A percentile compares a stretch with the other conserved stretches of the same genome.
Conservation (phyloP, 2,113 vertebrate species). For the Machaerirhynchus nigripectus region DNA sequence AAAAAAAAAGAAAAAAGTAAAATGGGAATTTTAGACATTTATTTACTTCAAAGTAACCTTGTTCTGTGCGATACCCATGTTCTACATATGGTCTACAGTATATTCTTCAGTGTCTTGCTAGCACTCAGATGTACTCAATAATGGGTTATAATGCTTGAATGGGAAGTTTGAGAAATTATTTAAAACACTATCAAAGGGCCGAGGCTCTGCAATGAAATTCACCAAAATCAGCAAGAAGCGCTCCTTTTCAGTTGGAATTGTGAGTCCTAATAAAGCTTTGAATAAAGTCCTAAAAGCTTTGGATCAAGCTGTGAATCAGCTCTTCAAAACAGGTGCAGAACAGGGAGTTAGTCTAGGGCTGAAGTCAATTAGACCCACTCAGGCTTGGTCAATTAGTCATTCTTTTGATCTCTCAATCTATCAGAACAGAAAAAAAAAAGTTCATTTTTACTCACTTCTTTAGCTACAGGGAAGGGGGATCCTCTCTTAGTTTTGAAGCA, state of each 20-base stretch:
- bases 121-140: neutral
- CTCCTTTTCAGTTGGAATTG: neutral
- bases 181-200: neutral
- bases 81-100: neutral
- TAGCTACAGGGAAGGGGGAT: neutral
- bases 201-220: neutral
- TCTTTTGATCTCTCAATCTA: conserved; percentile 34
- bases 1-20: neutral
- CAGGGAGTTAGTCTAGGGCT: neutral
- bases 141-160: neutral
- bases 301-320: neutral
- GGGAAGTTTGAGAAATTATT: neutral
- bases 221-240: neutral
- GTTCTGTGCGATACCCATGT: fast-evolving
- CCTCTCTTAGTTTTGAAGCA: neutral
- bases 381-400: conserved; percentile 4
- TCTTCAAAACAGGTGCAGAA: conserved; percentile 22
- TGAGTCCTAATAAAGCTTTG: neutral
- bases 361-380: conserved; percentile 18
- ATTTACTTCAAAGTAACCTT: neutral
- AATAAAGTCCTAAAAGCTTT: neutral
- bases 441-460: neutral
- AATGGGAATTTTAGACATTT: neutral
- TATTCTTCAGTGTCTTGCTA: neutral
- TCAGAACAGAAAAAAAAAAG: neutral